Conservation (phyloP, 1,140 invertebrate species). For the Dendrolimus kikuchii region DNA sequence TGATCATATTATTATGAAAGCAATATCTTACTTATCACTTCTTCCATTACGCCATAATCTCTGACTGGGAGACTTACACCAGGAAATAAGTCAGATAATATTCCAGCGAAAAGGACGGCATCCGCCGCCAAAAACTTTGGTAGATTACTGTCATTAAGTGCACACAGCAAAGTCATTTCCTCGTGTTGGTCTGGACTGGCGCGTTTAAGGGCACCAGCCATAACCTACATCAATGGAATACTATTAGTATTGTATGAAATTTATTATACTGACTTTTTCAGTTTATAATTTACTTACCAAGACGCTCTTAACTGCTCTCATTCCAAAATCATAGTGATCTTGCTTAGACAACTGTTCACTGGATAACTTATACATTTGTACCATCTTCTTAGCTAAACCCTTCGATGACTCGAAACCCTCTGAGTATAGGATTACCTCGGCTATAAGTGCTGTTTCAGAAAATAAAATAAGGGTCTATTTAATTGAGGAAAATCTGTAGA, state of each 20-base stretch:
- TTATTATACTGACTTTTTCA: neutral
- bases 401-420: slow-evolving; percentile 94
- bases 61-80: slow-evolving; percentile 83
- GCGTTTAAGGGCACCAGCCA: slow-evolving; percentile 91
- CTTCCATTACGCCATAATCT: slow-evolving; percentile 83
- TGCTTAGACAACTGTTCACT: slow-evolving; percentile 94
- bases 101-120: slow-evolving; percentile 88
- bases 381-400: slow-evolving; percentile 89
- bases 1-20: too few relatives aligned
- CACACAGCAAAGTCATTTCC: slow-evolving; percentile 85
- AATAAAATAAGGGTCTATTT: slow-evolving; percentile 3
- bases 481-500: neutral
- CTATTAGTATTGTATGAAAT: too few relatives aligned
- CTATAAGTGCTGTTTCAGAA: slow-evolving; percentile 81
- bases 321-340: slow-evolving; percentile 95
- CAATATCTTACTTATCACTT: slow-evolving; percentile 68
- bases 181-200: slow-evolving; percentile 87
- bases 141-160: slow-evolving; percentile 91
- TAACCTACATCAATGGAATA: slow-evolving; percentile 72
- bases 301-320: slow-evolving; percentile 84
- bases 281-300: slow-evolving; percentile 40
- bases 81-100: slow-evolving; percentile 92
- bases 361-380: slow-evolving; percentile 93
- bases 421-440: slow-evolving; percentile 93
- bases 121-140: slow-evolving; percentile 94